Evolutionary conservation across 2,797 vertebrate species (phyloP), one percentile per base, ranked within the genome.

Genomic region (Mormyrus hasselquistii): DNA sequence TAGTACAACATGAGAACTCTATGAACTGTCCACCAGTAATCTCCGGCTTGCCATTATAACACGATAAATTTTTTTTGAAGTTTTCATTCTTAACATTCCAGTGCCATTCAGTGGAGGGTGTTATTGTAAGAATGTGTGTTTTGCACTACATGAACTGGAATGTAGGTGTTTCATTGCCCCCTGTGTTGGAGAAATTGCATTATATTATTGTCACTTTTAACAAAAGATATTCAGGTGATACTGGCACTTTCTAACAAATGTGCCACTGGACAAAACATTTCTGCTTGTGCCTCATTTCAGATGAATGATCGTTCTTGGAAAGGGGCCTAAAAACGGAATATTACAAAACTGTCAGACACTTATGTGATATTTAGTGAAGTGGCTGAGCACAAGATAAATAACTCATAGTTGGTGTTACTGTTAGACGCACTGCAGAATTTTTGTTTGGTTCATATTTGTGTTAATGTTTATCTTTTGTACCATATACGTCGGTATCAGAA

Each of bases 1-100:
- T 86, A 87, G 87, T 57, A 89, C 88, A 89, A 90, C 87, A 89
- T 52, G 9, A 47, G 25, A 52, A 34, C 44, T 89, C 53, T 59
- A 85, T 50, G 55, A 88, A 53, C 53, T 83, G 88, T 89, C 34
- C 73, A 85, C 87, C 89, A 83, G 41, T n/a, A 82, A 82, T 47
- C 38, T 47, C 7, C 19, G 16, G 41, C 41, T 5, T n/a, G 76
- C 16, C 41, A 47, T n/a, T 82, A 82, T 9, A 82, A 44, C 76
- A 44, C 16, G 84, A 25, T 49, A 12, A 84, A 47, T 84, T 84
- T 47, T 85, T 85, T 62, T 4, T 1, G 2, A 22, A 8, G 50
- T 57, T 19, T 52, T 52, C 53, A 38, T 19, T 14, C 85, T 49
- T 16, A 49, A 6, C 49, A 50, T 50, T 29, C 16, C 2, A 22